Base-by-base conservation (phyloP, 2,797 vertebrate species). In the Okamejei kenojei region DNA sequence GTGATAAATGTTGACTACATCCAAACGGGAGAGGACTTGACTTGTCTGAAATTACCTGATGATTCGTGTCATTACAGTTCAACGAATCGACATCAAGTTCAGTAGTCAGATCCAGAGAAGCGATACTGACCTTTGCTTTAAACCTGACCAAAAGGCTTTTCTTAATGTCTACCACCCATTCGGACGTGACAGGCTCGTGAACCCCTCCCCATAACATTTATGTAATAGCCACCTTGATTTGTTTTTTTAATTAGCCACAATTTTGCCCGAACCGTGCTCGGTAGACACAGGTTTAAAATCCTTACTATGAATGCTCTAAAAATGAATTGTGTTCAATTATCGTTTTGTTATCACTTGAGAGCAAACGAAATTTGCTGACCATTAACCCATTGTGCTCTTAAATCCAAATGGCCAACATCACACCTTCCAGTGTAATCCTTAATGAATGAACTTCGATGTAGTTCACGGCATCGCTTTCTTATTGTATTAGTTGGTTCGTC, bases 61-160 rank as follows among this genome's bases (percentile, higher is more conserved):
- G 90, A 10, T 8, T 76, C 68, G 11, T 92, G 73, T 58, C 23
- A 58, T 58, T 54, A 45, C 38, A 29, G 90, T 54, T 45, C 90
- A 76, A 92, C 90, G 76, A 45, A 76, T 92, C 71, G 54, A 76
- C 90, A 74, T 74, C 90, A 92, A 91, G 35, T 54, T 5, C 45
- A 54, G 45, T 76, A 76, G 71, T 74, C 38, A 76, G 71, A 45
- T 45, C 4, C 15, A 71, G 23, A 38, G 23, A 45, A 54, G 35
- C 35, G n/a, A 29, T 92, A 15, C 29, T 29, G 35, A 74, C 73
- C 71, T 76, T 54, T n/a, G 71, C 38, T 92, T 91, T 45, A 91
- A 23, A 91, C 71, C 21, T 91, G 65, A 90, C 32, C 35, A 73
- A 38, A 17, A 73, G 35, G 5, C 86, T 17, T 90, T 71, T 73